These are phyloP conservation scores for Dreissena rostriformis DNA, from an alignment of 1,140 invertebrate species.

Conservation along the genomic window DNA sequence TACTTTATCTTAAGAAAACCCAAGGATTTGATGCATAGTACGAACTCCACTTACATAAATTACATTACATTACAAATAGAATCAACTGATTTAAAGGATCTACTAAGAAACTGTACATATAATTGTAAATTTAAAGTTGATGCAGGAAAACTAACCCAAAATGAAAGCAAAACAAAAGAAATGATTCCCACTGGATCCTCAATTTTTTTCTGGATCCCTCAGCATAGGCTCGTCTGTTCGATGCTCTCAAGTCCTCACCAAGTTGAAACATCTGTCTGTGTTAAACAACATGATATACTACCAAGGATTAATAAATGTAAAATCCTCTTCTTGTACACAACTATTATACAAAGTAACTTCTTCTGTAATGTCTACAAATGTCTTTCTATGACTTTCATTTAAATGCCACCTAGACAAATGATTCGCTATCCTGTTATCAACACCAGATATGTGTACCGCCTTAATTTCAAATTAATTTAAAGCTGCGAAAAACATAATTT, in stretches of 20 bases:
- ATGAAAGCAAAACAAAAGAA: neutral
- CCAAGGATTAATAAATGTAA: too few species aligned
- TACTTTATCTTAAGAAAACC: neutral
- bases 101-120: constrained; percentile 1
- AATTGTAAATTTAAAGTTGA: neutral
- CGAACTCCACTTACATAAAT: neutral
- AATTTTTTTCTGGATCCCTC: neutral
- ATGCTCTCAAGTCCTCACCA: neutral
- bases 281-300: too few species aligned
- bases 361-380: too few species aligned
- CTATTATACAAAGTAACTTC: too few species aligned
- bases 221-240: neutral
- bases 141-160: neutral
- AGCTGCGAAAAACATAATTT: too few species aligned
- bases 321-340: too few species aligned
- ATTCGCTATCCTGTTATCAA: too few species aligned
- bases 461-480: too few species aligned
- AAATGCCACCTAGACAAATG: too few species aligned
- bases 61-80: neutral
- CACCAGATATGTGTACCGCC: too few species aligned
- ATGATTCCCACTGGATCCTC: neutral
- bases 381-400: too few species aligned
- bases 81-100: neutral
- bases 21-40: neutral
- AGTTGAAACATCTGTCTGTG: too few species aligned